phyloP scores from a whole-genome alignment of 2,888 invertebrate genomes.

The Schizaphis graminum region DNA sequence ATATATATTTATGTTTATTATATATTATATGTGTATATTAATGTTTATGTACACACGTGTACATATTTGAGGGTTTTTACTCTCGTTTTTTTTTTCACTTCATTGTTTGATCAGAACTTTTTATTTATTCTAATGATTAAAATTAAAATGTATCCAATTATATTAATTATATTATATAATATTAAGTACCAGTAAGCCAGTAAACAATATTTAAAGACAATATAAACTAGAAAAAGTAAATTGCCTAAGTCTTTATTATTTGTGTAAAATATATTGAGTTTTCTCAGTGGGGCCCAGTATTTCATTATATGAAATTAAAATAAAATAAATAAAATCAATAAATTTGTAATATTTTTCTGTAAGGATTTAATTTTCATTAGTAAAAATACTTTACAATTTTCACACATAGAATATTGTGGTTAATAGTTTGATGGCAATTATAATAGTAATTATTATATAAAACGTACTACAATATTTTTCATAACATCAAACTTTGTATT shows the following conservation, averaged over 20 bases:
- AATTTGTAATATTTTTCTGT: not conserved
- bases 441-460: not conserved
- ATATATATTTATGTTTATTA: not conserved
- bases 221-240: not conserved
- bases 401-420: not conserved
- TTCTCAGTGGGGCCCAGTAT: too few relatives aligned
- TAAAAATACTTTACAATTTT: not conserved
- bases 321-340: too few relatives aligned
- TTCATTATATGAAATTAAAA: too few relatives aligned
- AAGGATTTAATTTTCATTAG: not conserved
- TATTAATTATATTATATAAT: not conserved
- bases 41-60: not conserved
- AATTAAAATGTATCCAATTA: not conserved
- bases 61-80: not conserved
- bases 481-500: not conserved
- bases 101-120: not conserved
- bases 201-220: not conserved
- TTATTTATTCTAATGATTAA: not conserved
- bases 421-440: not conserved
- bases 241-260: not conserved
- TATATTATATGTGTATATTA: not conserved
- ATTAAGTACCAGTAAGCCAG: not conserved
- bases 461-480: too few relatives aligned
- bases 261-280: too few relatives aligned
- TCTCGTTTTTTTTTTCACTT: not conserved